Percentiles rank a stretch among this genome's conserved stretches.
phyloP scores from a whole-genome alignment of 2,888 invertebrate genomes.

The Ophioninae sp. region DNA sequence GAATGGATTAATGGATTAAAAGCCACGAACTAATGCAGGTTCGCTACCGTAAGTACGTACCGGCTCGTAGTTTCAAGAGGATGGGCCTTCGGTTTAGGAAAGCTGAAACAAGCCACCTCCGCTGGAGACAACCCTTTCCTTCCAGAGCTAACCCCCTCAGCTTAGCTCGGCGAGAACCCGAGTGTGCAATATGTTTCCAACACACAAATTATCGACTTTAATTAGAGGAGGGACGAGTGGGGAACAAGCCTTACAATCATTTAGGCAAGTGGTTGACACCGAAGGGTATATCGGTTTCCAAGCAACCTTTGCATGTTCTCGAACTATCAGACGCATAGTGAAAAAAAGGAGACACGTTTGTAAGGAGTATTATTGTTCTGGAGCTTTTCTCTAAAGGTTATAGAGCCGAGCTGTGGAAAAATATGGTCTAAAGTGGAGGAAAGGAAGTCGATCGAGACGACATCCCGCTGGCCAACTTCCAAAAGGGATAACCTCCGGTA shows the following conservation, averaged over 20 bases:
- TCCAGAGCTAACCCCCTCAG: slow-evolving; percentile 17
- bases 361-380: slow-evolving; percentile 5
- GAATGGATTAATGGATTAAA: slow-evolving; percentile 76
- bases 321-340: neutral
- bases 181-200: slow-evolving; percentile 47
- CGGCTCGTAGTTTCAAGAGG: slow-evolving; percentile 47
- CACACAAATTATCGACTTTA: slow-evolving; percentile 54
- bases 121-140: slow-evolving; percentile 48
- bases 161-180: slow-evolving; percentile 10
- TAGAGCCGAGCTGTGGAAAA: slow-evolving; percentile 21
- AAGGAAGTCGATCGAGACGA: slow-evolving; percentile 47
- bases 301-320: neutral
- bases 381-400: slow-evolving; percentile 24
- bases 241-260: slow-evolving; percentile 32
- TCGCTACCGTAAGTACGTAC: slow-evolving; percentile 62
- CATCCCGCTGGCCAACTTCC: slow-evolving; percentile 55
- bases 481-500: slow-evolving; percentile 31
- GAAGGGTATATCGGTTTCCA: neutral
- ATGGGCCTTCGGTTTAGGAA: slow-evolving; percentile 36
- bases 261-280: neutral
- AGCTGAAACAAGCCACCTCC: slow-evolving; percentile 49
- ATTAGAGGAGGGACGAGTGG: slow-evolving; percentile 31
- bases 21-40: slow-evolving; percentile 75
- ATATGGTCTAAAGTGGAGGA: slow-evolving; percentile 5
- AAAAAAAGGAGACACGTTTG: neutral